Conservation (phyloP, 1,140 invertebrate genomes). For the Cydia amplana region DNA sequence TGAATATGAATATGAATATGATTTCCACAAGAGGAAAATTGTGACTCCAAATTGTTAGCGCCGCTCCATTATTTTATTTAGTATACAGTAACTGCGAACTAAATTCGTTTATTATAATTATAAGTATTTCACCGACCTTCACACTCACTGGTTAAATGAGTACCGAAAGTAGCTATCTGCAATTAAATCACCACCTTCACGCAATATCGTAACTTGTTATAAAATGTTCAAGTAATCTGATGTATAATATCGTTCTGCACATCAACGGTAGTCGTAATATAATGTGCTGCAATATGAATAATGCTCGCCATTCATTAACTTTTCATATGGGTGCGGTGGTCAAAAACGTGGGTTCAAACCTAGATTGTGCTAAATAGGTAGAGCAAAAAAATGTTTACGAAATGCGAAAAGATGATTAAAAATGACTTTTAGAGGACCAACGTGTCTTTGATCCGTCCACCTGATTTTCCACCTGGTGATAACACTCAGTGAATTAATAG, state of each 20-base stretch:
- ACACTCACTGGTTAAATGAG: neutral
- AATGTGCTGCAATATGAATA: neutral
- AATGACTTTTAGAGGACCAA: too few species aligned
- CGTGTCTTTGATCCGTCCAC: too few species aligned
- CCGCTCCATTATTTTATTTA: neutral
- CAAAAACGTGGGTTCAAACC: too few species aligned
- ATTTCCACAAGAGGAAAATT: too few species aligned
- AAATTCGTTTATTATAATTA: neutral
- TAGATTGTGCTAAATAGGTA: too few species aligned
- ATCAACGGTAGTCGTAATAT: neutral
- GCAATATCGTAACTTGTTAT: neutral
- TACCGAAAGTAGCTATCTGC: neutral
- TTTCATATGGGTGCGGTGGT: too few species aligned
- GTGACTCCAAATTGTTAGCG: too few species aligned
- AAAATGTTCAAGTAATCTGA: neutral
- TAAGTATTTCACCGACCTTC: constrained; percentile 1
- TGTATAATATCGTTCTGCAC: neutral
- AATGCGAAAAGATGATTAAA: too few species aligned
- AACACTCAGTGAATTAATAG: too few species aligned
- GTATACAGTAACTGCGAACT: neutral
- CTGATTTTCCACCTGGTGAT: too few species aligned
- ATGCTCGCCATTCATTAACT: neutral
- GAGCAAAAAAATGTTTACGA: too few species aligned
- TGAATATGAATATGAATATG: too few species aligned
- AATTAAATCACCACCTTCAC: neutral